These are phyloP conservation scores for Syngnathus typhle DNA, from an alignment of 2,113 vertebrate species.

Conservation along the genomic window DNA sequence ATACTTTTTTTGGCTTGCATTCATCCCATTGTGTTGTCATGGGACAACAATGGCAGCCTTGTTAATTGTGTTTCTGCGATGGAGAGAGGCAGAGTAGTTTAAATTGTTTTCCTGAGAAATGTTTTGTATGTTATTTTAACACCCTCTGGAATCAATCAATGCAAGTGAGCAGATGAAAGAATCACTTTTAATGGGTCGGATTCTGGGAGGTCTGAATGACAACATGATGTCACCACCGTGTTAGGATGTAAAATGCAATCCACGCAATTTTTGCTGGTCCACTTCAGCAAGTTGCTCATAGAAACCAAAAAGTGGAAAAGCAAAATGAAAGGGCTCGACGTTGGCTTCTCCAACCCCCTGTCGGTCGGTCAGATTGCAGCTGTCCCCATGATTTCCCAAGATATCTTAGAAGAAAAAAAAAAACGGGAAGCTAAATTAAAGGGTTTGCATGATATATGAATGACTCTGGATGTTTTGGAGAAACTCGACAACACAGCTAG, in stretches of 20 bases:
- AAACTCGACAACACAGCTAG: slow-evolving; percentile 24
- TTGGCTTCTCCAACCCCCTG: slow-evolving; percentile 22
- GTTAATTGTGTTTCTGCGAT: not conserved
- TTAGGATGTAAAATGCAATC: not conserved
- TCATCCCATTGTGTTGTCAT: not conserved
- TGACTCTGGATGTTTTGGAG: slow-evolving; percentile 20
- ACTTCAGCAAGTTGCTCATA: not conserved
- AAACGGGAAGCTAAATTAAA: slow-evolving; percentile 29
- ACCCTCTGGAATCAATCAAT: not conserved
- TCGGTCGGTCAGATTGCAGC: slow-evolving; percentile 19
- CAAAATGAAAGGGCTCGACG: slow-evolving; percentile 26
- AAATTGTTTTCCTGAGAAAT: not conserved
- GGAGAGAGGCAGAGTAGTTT: not conserved
- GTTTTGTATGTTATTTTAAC: not conserved
- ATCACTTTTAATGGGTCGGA: not conserved
- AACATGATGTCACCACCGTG: not conserved
- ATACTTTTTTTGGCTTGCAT: not conserved
- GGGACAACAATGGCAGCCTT: not conserved
- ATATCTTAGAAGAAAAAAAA: slow-evolving; percentile 17
- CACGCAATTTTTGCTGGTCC: not conserved
- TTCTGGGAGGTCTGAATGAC: not conserved
- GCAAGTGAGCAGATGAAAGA: not conserved
- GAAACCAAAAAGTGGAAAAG: slow-evolving; percentile 7
- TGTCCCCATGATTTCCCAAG: slow-evolving; percentile 25
- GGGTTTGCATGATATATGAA: slow-evolving; percentile 15